These are phyloP conservation scores for Baccha elongata DNA, from an alignment of 2,888 invertebrate species.

Conservation along the genomic window DNA sequence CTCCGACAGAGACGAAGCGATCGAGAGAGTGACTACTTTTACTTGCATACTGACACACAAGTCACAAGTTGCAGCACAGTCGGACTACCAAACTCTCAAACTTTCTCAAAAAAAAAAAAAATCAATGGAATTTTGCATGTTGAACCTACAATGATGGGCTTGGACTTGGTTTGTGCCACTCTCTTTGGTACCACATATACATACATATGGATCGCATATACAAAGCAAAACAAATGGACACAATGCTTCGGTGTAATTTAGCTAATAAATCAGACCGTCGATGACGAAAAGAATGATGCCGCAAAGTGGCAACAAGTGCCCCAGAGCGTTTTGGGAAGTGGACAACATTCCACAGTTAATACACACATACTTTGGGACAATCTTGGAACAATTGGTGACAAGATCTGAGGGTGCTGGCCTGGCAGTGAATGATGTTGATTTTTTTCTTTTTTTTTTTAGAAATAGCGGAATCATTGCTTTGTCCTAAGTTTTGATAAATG, in stretches of 20 bases:
- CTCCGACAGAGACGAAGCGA: slow-evolving; percentile 28
- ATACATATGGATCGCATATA: neutral
- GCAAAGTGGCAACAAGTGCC: slow-evolving; percentile 72
- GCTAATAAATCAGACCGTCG: slow-evolving; percentile 69
- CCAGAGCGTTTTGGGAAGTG: slow-evolving; percentile 67
- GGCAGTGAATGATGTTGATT: too few relatives aligned
- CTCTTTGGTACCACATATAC: slow-evolving; percentile 17
- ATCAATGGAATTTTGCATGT: slow-evolving; percentile 60
- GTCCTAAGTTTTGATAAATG: too few relatives aligned
- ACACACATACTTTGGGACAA: slow-evolving; percentile 31
- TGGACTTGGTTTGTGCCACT: neutral
- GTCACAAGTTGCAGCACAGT: slow-evolving; percentile 10
- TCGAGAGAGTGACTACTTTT: slow-evolving; percentile 59
- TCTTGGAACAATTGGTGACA: slow-evolving; percentile 41
- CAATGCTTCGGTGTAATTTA: slow-evolving; percentile 65
- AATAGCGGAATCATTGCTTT: too few relatives aligned
- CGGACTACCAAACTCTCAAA: slow-evolving; percentile 11
- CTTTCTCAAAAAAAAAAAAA: slow-evolving; percentile 45
- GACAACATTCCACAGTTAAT: slow-evolving; percentile 61
- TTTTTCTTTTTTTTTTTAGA: too few relatives aligned
- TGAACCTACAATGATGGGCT: neutral
- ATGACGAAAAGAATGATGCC: slow-evolving; percentile 67
- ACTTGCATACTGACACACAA: slow-evolving; percentile 48
- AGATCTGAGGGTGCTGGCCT: slow-evolving; percentile 45
- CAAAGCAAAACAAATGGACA: slow-evolving; percentile 32